Evolutionary conservation across 2,113 vertebrate species (phyloP), one percentile per base, ranked within the genome.

Genomic region (Syngnathus scovelli): DNA sequence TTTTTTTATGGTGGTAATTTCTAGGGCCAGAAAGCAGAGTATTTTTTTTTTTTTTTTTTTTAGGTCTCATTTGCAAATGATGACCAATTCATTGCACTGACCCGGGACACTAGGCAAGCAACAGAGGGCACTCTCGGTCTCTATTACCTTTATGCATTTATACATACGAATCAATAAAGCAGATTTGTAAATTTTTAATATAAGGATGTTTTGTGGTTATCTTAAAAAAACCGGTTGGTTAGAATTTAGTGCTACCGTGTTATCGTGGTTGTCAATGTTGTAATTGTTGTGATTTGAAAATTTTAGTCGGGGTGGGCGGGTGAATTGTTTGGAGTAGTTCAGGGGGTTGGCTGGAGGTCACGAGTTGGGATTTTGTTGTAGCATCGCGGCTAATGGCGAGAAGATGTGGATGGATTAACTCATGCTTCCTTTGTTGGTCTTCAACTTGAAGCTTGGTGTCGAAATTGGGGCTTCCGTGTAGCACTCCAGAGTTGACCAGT

Each of bases 131-230:
- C 90, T 89, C 85, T 80, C 82, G 65, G 83, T 82, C 83, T 79
- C 85, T 84, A 78, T 72, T 82, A 84, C 81, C 87, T 91, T 92
- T 92, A 91, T 92, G 91, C 91, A 92, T 92, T 91, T 92, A 89
- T 91, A 90, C 86, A 88, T 90, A 85, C 86, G 76, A 89, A 87
- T 89, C 83, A 88, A 87, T 82, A 87, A 88, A 90, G 80, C 89
- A 88, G 88, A 92, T 92, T 92, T 91, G 87, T 92, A 91, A 90
- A 90, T 87, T 84, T 90, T 91, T 92, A 91, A 91, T 92, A 92
- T 92, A 91, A 92, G 55, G 85, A 75, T 67, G 80, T 91, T 91
- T 90, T 87, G 90, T 92, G 90, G 82, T 84, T 85, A 83, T 88
- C 83, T 86, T 88, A 11, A 3, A 12, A 43, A 56, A 33, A 33